phyloP scores from a whole-genome alignment of 1,140 invertebrate genomes.

The Drosophila lowei region DNA sequence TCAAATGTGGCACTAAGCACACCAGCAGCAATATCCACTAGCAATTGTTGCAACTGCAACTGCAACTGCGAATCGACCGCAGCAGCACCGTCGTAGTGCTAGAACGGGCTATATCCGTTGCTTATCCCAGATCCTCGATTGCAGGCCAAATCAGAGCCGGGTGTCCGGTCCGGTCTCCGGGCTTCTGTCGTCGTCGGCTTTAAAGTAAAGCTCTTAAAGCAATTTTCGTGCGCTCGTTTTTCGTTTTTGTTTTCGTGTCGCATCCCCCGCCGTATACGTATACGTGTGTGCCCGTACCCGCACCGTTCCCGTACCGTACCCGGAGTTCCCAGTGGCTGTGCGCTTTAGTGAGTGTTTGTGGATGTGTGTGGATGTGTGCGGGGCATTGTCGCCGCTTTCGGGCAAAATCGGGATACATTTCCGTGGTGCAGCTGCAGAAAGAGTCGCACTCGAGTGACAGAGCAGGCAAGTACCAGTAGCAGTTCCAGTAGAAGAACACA shows the following conservation, averaged over 20 bases:
- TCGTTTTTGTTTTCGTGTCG: conserved; percentile 49
- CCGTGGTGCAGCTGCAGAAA: conserved; percentile 43
- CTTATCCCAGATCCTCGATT: neutral
- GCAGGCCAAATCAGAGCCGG: conserved; percentile 6
- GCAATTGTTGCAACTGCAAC: conserved; percentile 5
- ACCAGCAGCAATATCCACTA: neutral
- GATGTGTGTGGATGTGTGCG: conserved; percentile 43
- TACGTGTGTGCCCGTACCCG: conserved; percentile 29
- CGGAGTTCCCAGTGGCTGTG: conserved; percentile 11
- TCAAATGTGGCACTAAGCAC: conserved; percentile 37
- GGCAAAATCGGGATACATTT: conserved; percentile 76
- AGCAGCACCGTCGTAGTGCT: neutral
- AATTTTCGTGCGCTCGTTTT: conserved; percentile 65
- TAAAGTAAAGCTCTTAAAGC: conserved; percentile 61
- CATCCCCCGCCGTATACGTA: conserved; percentile 12
- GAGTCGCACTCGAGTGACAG: too few relatives aligned
- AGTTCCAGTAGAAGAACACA: conserved; percentile 7
- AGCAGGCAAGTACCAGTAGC: conserved; percentile 17
- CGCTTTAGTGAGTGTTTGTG: conserved; percentile 17
- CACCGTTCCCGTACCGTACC: neutral
- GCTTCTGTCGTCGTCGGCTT: conserved; percentile 21
- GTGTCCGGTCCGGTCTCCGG: neutral
- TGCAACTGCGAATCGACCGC: conserved; percentile 13
- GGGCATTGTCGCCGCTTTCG: conserved; percentile 59
- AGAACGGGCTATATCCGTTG: neutral